phyloP scores from a whole-genome alignment of 1,140 invertebrate species.

The Teleopsis dalmanni region DNA sequence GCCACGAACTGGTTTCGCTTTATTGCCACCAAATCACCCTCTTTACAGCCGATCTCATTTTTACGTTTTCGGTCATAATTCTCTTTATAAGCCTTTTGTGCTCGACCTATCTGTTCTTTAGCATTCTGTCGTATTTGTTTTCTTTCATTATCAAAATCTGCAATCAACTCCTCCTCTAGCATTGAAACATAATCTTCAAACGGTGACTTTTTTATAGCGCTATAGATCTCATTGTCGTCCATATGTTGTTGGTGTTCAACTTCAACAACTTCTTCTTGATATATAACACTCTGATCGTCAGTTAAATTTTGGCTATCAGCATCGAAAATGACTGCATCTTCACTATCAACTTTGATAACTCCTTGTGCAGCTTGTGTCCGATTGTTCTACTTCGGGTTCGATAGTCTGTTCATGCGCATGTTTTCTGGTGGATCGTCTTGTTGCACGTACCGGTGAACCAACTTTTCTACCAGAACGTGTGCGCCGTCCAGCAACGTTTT shows the following conservation, averaged over 20 bases:
- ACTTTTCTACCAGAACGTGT: slow-evolving; percentile 35
- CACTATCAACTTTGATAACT: slow-evolving; percentile 4
- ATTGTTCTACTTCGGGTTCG: slow-evolving; percentile 15
- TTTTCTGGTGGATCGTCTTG: slow-evolving; percentile 28
- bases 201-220: too few relatives aligned
- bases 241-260: slow-evolving; percentile 18
- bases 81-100: background rate
- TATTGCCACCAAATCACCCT: background rate
- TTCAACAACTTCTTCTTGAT: slow-evolving; percentile 12
- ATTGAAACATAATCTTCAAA: too few relatives aligned
- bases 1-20: background rate
- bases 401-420: slow-evolving; percentile 22
- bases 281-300: slow-evolving; percentile 10
- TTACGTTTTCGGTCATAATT: too few relatives aligned
- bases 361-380: slow-evolving; percentile 15
- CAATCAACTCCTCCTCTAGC: background rate
- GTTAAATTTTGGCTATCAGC: background rate
- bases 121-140: background rate
- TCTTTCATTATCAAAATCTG: background rate
- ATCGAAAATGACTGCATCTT: background rate
- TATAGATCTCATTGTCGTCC: slow-evolving; percentile 30
- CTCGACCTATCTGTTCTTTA: background rate
- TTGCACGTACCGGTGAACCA: slow-evolving; percentile 15
- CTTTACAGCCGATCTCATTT: too few relatives aligned
- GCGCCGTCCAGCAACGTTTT: slow-evolving; percentile 31